Evolutionary conservation across 2,888 invertebrate species (phyloP).

Genomic region (Drosophila maculinotata): DNA sequence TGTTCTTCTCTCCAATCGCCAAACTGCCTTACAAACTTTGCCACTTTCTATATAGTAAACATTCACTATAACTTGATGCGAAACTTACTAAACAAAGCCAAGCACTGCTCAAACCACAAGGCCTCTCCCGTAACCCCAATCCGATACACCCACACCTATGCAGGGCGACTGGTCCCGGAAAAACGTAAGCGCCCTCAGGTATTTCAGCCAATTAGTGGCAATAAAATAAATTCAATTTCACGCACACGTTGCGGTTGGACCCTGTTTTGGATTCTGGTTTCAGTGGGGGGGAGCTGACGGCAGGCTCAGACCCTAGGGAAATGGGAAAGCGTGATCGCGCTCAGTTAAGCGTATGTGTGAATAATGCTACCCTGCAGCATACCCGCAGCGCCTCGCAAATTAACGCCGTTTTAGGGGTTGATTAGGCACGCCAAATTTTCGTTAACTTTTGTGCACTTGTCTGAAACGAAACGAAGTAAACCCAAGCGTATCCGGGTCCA

Average conservation of each 20-base stretch:
- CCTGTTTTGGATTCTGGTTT: conserved; percentile 42
- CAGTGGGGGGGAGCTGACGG: neutral
- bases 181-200: conserved; percentile 75
- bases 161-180: conserved; percentile 11
- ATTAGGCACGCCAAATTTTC: conserved; percentile 78
- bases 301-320: conserved; percentile 31
- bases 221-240: conserved; percentile 84
- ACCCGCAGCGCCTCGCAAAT: conserved; percentile 67
- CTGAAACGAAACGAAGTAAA: conserved; percentile 18
- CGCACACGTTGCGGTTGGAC: conserved; percentile 68
- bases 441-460: conserved; percentile 71
- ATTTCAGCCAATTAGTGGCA: conserved; percentile 83
- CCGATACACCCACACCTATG: conserved; percentile 24
- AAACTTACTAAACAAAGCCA: conserved; percentile 28
- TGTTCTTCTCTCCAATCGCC: too few relatives aligned
- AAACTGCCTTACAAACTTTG: too few relatives aligned
- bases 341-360: conserved; percentile 80
- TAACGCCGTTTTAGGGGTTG: conserved; percentile 83
- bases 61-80: conserved; percentile 18
- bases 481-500: conserved; percentile 23
- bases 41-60: too few relatives aligned
- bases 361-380: conserved; percentile 74
- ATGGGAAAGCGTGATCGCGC: conserved; percentile 12
- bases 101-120: conserved; percentile 11
- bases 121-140: conserved; percentile 1